A percentile compares a stretch with the other conserved stretches of the same genome.
phyloP scores from a whole-genome alignment of 2,113 vertebrate genomes.

The Malaclemys terrapin region DNA sequence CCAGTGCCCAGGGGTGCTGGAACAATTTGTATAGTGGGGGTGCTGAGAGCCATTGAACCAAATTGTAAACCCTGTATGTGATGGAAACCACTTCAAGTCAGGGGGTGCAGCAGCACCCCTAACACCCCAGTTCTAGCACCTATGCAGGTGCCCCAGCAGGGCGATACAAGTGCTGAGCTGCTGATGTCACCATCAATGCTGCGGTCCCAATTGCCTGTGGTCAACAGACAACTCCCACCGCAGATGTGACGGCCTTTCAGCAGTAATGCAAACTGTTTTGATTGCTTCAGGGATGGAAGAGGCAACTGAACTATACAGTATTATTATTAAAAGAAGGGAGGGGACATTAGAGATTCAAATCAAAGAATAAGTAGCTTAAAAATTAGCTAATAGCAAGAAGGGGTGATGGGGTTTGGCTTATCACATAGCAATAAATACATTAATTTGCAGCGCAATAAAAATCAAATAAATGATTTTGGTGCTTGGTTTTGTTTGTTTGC shows the following conservation, averaged over 20 bases:
- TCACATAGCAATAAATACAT: background rate
- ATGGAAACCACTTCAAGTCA: too few relatives aligned
- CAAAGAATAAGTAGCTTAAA: background rate
- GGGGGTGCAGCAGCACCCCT: too few relatives aligned
- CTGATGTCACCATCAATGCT: background rate
- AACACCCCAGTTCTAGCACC: too few relatives aligned
- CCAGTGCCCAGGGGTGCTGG: background rate
- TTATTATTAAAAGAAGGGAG: background rate
- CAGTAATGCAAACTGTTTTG: background rate
- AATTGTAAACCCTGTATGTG: too few relatives aligned
- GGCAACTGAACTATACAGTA: background rate
- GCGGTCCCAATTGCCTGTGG: background rate
- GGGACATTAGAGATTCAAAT: background rate
- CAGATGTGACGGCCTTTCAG: background rate
- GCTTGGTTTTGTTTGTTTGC: background rate
- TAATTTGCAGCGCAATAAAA: conserved; percentile 41
- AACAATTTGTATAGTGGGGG: too few relatives aligned
- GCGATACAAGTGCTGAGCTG: background rate
- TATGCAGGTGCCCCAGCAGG: background rate
- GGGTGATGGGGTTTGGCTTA: background rate
- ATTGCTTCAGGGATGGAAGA: background rate
- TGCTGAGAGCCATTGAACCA: too few relatives aligned
- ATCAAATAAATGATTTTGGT: conserved; percentile 10
- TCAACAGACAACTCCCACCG: background rate
- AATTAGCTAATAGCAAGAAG: background rate